Conservation (phyloP, 2,797 vertebrate species). For the Phalanger gymnotis region DNA sequence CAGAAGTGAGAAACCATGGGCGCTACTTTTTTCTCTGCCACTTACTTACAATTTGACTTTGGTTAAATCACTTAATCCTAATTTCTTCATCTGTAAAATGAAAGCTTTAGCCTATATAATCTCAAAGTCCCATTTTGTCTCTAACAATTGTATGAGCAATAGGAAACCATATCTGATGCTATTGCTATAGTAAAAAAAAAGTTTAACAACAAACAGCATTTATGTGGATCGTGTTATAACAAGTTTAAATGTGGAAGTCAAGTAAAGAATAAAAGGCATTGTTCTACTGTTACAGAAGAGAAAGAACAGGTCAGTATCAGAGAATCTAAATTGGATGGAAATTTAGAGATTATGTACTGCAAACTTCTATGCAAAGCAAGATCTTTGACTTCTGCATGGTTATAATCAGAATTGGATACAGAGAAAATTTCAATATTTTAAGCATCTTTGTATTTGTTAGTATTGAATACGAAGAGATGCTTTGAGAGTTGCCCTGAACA, state of each 20-base stretch:
- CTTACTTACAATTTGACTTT: background rate
- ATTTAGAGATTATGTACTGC: background rate
- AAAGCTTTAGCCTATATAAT: background rate
- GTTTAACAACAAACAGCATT: background rate
- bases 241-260: background rate
- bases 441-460: background rate
- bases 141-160: background rate
- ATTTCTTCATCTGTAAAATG: background rate
- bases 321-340: background rate
- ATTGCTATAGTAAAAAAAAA: background rate
- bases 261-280: background rate
- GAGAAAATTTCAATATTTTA: background rate
- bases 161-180: background rate
- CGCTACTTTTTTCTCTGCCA: background rate
- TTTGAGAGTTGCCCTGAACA: background rate
- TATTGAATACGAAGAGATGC: background rate
- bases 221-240: background rate
- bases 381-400: background rate
- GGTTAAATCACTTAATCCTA: background rate
- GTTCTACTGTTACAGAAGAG: background rate
- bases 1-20: background rate
- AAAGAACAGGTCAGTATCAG: background rate
- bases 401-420: background rate
- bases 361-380: background rate
- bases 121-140: background rate